A percentile compares a stretch with the other conserved stretches of the same genome.
Evolutionary conservation across 2,113 vertebrate species (phyloP).

Genomic region (Microcebus lehilahytsara): DNA sequence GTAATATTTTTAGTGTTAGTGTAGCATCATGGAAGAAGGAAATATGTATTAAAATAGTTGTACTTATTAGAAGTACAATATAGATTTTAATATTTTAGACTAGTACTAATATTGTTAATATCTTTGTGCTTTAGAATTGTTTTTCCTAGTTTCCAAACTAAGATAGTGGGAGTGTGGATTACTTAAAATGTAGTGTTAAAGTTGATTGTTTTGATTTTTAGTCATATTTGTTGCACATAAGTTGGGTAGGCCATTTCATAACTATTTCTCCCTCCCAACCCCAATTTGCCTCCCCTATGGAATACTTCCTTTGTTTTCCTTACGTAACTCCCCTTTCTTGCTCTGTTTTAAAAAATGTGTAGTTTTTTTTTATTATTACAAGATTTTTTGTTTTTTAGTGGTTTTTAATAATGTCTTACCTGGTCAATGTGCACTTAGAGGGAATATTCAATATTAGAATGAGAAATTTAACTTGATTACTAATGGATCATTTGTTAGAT

Average conservation of each 20-base stretch:
- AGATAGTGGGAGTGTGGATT: not conserved
- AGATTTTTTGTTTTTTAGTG: not conserved
- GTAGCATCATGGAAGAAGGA: slow-evolving; percentile 38
- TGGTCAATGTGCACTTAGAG: slow-evolving; percentile 2
- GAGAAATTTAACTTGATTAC: slow-evolving; percentile 32
- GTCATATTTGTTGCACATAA: not conserved
- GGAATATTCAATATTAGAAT: not conserved
- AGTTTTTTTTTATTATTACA: not conserved
- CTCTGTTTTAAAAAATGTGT: not conserved
- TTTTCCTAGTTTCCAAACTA: slow-evolving; percentile 12
- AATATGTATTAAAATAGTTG: slow-evolving; percentile 45
- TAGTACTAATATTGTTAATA: not conserved
- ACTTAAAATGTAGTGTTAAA: not conserved
- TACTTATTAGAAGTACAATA: not conserved
- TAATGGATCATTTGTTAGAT: not conserved
- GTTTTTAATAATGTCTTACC: not conserved
- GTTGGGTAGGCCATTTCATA: not conserved
- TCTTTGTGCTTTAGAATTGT: slow-evolving; percentile 28
- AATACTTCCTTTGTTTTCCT: not conserved
- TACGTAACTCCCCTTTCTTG: not conserved
- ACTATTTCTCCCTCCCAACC: not conserved
- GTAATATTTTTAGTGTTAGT: slow-evolving; percentile 61
- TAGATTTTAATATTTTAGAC: not conserved
- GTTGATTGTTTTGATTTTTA: not conserved
- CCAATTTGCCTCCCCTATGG: not conserved